A percentile compares a stretch with the other conserved stretches of the same genome.
phyloP scores from a whole-genome alignment of 2,888 invertebrate species.

The Parnassius smintheus region DNA sequence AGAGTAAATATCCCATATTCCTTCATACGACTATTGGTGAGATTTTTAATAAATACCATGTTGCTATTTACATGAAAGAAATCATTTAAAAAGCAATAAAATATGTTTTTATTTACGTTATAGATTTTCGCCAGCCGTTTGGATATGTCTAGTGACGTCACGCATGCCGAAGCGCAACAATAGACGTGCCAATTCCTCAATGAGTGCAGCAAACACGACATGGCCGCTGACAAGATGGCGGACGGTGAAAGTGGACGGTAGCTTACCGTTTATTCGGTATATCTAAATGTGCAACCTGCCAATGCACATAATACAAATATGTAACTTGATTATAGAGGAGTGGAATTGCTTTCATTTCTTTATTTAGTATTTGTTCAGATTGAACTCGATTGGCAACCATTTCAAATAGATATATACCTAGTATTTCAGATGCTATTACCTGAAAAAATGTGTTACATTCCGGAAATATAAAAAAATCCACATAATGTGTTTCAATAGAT shows the following conservation, averaged over 20 bases:
- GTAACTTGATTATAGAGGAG: conserved; percentile 12
- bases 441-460: no score
- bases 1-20: no score
- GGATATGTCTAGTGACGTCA: conserved; percentile 40
- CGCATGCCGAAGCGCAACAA: conserved; percentile 46
- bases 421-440: no score
- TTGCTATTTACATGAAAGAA: no score
- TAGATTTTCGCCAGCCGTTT: conserved; percentile 9
- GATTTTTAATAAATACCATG: no score
- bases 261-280: conserved; percentile 44
- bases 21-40: no score
- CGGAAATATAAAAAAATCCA: no score
- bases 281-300: conserved; percentile 38
- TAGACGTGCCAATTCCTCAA: conserved; percentile 62
- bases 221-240: conserved; percentile 69
- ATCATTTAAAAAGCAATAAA: no score
- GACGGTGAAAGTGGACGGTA: conserved; percentile 73
- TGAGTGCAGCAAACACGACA: conserved; percentile 51
- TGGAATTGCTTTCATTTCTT: conserved; percentile 26
- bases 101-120: background rate
- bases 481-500: no score
- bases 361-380: conserved; percentile 20
- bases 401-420: no score
- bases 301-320: conserved; percentile 19
- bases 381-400: background rate